Evolutionary conservation across 2,797 vertebrate species (phyloP).

Genomic region (Coccyzus lansbergi): DNA sequence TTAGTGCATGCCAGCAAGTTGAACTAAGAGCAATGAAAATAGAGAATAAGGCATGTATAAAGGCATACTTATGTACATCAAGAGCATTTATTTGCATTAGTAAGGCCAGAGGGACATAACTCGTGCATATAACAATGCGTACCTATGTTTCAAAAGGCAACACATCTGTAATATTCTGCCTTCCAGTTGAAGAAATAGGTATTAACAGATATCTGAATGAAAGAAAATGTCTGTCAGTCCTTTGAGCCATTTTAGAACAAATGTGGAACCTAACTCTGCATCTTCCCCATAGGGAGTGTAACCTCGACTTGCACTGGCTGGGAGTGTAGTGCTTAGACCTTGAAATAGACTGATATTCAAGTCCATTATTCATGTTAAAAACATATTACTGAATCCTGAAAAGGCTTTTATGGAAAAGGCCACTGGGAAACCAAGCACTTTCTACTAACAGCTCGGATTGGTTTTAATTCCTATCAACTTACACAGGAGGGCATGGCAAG

Average conservation of each 20-base stretch:
- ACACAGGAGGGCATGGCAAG: not conserved
- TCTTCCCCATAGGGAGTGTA: not conserved
- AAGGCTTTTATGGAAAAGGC: not conserved
- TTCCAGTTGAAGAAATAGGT: not conserved
- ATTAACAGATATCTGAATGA: not conserved
- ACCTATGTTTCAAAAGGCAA: not conserved
- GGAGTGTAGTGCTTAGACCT: not conserved
- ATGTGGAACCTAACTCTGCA: not conserved
- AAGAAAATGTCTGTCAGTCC: not conserved
- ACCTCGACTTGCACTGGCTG: not conserved
- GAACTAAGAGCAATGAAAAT: not conserved
- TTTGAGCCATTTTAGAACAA: not conserved
- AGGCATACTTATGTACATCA: not conserved
- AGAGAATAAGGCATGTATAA: not conserved
- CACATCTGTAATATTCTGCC: not conserved
- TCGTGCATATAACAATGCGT: not conserved
- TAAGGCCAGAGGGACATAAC: not conserved
- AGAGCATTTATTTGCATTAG: not conserved
- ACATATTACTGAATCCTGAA: not conserved
- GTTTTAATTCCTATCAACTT: not conserved
- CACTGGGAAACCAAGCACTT: not conserved
- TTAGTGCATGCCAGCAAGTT: conserved; percentile 30
- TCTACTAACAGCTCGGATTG: not conserved
- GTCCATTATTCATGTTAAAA: not conserved
- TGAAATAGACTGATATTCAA: not conserved